Conservation (phyloP, 2,888 invertebrate species). For the Gerosis bhagava region DNA sequence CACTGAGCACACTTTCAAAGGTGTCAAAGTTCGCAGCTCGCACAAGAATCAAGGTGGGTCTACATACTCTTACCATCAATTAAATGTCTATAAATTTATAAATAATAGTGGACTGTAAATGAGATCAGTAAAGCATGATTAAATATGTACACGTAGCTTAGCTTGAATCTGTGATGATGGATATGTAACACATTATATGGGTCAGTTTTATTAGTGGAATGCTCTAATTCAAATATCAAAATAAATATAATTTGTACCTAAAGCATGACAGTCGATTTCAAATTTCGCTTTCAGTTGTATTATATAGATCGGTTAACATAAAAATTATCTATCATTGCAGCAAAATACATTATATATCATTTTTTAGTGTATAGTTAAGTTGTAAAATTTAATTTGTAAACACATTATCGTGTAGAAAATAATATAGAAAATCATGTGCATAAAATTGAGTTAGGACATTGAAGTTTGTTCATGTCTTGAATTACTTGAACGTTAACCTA, state of each 20-base stretch:
- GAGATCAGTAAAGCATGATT: conserved; percentile 1
- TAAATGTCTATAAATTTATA: conserved; percentile 1
- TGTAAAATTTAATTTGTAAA: too few species aligned
- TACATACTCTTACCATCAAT: background rate
- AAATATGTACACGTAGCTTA: conserved; percentile 49
- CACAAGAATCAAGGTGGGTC: conserved; percentile 88
- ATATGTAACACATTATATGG: conserved; percentile 38
- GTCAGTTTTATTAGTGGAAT: conserved; percentile 28
- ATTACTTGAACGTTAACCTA: too few species aligned
- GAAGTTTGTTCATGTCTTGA: too few species aligned
- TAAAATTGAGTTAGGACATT: too few species aligned
- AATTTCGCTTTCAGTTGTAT: conserved; percentile 24
- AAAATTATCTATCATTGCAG: background rate
- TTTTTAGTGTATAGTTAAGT: conserved; percentile 3
- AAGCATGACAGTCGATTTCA: conserved; percentile 61
- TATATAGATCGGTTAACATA: background rate
- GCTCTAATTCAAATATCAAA: conserved; percentile 12
- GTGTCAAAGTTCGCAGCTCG: conserved; percentile 94
- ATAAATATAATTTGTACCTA: conserved; percentile 51
- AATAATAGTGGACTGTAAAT: conserved; percentile 7
- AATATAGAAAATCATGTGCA: too few species aligned
- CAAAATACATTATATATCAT: conserved; percentile 8
- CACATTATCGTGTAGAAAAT: too few species aligned
- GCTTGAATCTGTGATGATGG: conserved; percentile 52
- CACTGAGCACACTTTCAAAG: conserved; percentile 93